Conservation (phyloP, 2,888 invertebrate species). For the Alviniconcha strummeri region DNA sequence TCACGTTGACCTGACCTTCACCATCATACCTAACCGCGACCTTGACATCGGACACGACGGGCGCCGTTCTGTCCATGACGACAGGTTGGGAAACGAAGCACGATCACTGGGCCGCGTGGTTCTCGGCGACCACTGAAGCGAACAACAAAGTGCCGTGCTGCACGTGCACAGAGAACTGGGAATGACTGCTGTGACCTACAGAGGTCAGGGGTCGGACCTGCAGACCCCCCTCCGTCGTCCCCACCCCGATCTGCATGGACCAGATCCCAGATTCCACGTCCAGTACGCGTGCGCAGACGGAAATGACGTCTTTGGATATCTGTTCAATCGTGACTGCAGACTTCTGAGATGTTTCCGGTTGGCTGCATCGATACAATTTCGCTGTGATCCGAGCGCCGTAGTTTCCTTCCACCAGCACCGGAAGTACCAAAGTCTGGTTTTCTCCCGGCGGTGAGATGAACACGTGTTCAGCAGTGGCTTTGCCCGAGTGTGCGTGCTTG, state of each 20-base stretch:
- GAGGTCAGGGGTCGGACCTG: slow-evolving; percentile 39
- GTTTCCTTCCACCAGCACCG: background rate
- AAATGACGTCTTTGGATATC: slow-evolving; percentile 32
- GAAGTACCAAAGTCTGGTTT: background rate
- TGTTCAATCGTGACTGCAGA: slow-evolving; percentile 30
- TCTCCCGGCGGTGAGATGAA: background rate
- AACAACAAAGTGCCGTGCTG: slow-evolving; percentile 45
- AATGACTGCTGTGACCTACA: slow-evolving; percentile 29
- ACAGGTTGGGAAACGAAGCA: slow-evolving; percentile 41
- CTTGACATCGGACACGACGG: slow-evolving; percentile 32
- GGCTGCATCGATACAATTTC: background rate
- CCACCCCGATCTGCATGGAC: slow-evolving; percentile 39
- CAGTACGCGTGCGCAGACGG: slow-evolving; percentile 24
- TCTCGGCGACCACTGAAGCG: slow-evolving; percentile 45
- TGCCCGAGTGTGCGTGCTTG: background rate
- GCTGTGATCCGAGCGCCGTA: background rate
- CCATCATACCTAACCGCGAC: slow-evolving; percentile 1
- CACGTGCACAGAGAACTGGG: slow-evolving; percentile 33
- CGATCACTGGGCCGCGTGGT: slow-evolving; percentile 44
- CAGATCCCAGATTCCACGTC: slow-evolving; percentile 41
- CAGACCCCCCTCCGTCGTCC: slow-evolving; percentile 43
- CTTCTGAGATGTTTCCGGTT: background rate
- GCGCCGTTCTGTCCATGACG: slow-evolving; percentile 47
- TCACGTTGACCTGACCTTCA: slow-evolving; percentile 8
- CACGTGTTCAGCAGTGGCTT: slow-evolving; percentile 4